Evolutionary conservation across 1,140 invertebrate genomes (phyloP), one percentile per base, ranked within the genome.

Genomic region (Oscheius sp.): DNA sequence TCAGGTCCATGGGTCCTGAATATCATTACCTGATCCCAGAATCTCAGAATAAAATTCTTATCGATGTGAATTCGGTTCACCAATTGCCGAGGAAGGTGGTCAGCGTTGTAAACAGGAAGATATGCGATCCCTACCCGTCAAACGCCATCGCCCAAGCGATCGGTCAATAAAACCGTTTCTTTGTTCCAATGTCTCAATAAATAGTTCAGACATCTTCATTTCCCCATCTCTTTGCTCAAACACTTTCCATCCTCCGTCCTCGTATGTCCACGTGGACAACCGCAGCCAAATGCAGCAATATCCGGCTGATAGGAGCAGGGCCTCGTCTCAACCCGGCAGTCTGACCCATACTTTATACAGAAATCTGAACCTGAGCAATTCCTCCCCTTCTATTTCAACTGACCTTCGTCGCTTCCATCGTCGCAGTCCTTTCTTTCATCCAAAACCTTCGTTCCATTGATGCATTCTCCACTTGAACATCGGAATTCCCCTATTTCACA

Each of bases 251-350:
- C 32, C 4, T 59, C 52, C 26, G 58, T 35, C 7, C 69, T 26
- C 18, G 29, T 58, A 34, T 42, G 42, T 20, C 69, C 69, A 36
- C 59, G 42, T 18, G 69, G 69, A 64, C 69, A 71, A 0, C 69
- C 69, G 38, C 69, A 71, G 35, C 69, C 69, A 55, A 71, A 71
- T 35, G 69, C 46, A 15, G 52, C 42, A 49, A 71, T 38, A 38
- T 71, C 69, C 23, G 28, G 34, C 52, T 71, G 69, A 31, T 61
- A 71, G 18, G 69, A 71, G 31, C 69, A 71, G 13, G 61, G 61
- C 26, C 62, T 35, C 32, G 46, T 58, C 7, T 59, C 69, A 34
- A 58, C 52, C 13, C 58, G 45, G 13, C 59, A 63, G 2, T 61
- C 69, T 13, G 29, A 31, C 13, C 59, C 69, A 23, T 58, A 58